These are phyloP conservation scores for Oceanodroma leucorhoa DNA, from an alignment of 2,797 vertebrate genomes.

Conservation along the genomic window DNA sequence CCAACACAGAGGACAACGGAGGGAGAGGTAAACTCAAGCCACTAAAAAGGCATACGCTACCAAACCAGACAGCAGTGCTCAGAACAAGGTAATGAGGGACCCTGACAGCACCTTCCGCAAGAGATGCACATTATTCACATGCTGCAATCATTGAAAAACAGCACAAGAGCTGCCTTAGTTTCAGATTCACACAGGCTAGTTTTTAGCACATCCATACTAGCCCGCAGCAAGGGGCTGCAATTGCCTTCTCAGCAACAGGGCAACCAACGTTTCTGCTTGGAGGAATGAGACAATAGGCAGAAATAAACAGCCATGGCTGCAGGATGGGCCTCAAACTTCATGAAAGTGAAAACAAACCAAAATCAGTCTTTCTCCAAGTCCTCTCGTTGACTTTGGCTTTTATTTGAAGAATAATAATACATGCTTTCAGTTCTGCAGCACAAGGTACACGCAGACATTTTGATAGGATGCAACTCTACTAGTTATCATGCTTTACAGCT, in stretches of 20 bases:
- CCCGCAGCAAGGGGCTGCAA: neutral
- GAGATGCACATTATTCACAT: neutral
- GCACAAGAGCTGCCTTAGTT: neutral
- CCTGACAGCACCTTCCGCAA: neutral
- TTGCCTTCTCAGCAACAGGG: neutral
- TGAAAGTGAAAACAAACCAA: neutral
- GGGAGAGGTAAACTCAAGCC: neutral
- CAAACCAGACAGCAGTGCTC: neutral
- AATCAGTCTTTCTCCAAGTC: neutral
- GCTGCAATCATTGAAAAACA: neutral
- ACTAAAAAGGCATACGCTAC: neutral
- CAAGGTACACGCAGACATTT: neutral
- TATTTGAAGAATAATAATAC: neutral
- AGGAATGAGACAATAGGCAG: neutral
- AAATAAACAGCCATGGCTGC: neutral
- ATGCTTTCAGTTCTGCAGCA: neutral
- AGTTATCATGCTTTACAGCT: neutral
- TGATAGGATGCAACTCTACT: neutral
- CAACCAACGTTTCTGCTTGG: neutral
- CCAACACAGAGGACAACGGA: fast-evolving
- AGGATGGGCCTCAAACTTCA: neutral
- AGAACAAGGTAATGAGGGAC: neutral
- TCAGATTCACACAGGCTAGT: neutral
- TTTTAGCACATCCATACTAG: fast-evolving
- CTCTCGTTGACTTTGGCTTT: neutral